Conservation (phyloP, 2,113 vertebrate species). For the Epinephelus moara region DNA sequence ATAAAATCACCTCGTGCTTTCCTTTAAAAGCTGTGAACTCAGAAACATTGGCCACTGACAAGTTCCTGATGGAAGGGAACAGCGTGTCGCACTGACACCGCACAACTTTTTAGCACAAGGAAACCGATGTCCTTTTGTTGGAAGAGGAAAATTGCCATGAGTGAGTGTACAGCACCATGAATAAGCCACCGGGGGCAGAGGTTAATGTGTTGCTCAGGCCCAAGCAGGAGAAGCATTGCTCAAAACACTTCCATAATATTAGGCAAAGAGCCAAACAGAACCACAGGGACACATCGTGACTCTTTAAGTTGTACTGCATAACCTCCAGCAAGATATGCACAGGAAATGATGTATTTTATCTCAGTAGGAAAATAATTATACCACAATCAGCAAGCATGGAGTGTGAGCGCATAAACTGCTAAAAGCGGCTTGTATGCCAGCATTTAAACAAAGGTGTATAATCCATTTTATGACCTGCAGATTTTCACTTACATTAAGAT, state of each 20-base stretch:
- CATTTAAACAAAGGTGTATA: background rate
- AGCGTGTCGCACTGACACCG: background rate
- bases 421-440: background rate
- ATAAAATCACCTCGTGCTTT: background rate
- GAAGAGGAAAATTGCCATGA: slow-evolving; percentile 31
- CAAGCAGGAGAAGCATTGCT: slow-evolving; percentile 33
- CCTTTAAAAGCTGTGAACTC: background rate
- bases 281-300: slow-evolving; percentile 5
- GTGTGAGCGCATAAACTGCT: background rate
- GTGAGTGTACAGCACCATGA: slow-evolving; percentile 21
- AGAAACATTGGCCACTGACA: background rate
- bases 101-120: slow-evolving; percentile 14
- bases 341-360: slow-evolving; percentile 8
- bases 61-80: background rate
- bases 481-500: background rate
- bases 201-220: slow-evolving; percentile 49
- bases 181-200: slow-evolving; percentile 34
- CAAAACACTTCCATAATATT: slow-evolving; percentile 37
- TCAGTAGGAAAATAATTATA: background rate
- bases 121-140: slow-evolving; percentile 35
- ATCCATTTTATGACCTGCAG: background rate
- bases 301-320: slow-evolving; percentile 24
- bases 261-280: slow-evolving; percentile 33
- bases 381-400: background rate
- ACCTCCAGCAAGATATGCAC: slow-evolving; percentile 15